Conservation (phyloP, 37 sponge, comb jelly and placozoan genomes). For the Ephydatia muelleri region DNA sequence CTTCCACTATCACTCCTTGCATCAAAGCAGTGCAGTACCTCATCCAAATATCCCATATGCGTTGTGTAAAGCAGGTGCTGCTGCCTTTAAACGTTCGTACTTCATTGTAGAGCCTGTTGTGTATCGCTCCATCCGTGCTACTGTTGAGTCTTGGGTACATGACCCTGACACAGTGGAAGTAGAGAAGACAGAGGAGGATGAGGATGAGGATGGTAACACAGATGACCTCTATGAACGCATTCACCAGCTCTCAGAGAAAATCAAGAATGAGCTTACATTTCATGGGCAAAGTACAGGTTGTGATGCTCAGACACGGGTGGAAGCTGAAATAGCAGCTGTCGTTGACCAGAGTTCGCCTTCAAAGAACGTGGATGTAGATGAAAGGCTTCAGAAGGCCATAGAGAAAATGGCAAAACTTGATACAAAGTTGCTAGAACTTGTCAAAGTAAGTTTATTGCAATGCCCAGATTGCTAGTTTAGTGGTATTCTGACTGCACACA, state of each 20-base stretch:
- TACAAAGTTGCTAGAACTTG: conserved; percentile 31
- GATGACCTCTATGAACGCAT: conserved; percentile 4
- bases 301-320: not conserved
- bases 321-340: not conserved
- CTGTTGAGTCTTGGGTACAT: not conserved
- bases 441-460: conserved; percentile 9
- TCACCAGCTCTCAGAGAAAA: conserved; percentile 18
- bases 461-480: not conserved
- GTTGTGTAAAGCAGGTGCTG: conserved; percentile 3
- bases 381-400: conserved; percentile 34
- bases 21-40: not conserved
- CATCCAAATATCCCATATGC: not conserved
- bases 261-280: conserved; percentile 1
- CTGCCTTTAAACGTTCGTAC: not conserved
- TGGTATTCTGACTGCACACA: too few species aligned
- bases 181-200: not conserved
- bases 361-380: not conserved
- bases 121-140: not conserved
- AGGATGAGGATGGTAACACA: not conserved
- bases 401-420: conserved; percentile 57
- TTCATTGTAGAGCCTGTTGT: not conserved
- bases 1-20: not conserved
- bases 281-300: not conserved
- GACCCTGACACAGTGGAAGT: not conserved
- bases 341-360: not conserved